A percentile compares a stretch with the other conserved stretches of the same genome.
Evolutionary conservation across 2,797 vertebrate genomes (phyloP).

Genomic region (Limnodromus scolopaceus): DNA sequence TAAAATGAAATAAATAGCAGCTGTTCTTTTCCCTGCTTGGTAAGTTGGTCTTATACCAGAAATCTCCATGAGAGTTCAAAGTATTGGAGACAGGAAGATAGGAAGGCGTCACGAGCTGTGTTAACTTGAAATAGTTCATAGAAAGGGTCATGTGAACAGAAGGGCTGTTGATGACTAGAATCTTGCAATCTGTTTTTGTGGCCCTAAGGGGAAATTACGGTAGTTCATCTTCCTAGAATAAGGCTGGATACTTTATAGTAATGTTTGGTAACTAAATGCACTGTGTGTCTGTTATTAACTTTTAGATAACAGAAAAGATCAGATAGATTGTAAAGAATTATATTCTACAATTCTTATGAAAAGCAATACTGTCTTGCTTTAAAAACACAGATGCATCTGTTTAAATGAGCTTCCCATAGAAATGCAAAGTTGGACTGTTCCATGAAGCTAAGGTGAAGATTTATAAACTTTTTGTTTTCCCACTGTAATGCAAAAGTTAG

Average conservation of each 20-base stretch:
- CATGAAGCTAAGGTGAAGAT: neutral
- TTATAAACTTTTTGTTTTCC: neutral
- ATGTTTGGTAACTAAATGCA: neutral
- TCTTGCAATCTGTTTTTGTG: constrained; percentile 3
- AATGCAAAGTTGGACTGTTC: neutral
- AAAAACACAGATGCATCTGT: neutral
- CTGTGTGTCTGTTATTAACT: neutral
- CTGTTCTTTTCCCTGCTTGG: constrained; percentile 3
- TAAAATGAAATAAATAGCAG: constrained; percentile 37
- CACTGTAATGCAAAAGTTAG: neutral
- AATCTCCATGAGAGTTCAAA: constrained; percentile 23
- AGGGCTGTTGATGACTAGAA: neutral
- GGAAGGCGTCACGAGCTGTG: neutral
- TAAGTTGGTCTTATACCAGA: neutral
- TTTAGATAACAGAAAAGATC: neutral
- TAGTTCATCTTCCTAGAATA: neutral
- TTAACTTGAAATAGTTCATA: constrained; percentile 16
- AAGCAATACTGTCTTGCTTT: neutral
- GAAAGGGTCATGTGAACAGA: neutral
- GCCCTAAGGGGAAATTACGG: neutral
- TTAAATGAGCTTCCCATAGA: neutral
- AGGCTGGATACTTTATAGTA: neutral
- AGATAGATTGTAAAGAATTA: neutral
- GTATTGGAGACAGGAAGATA: neutral
- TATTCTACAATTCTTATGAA: neutral